Evolutionary conservation across 2,797 vertebrate species (phyloP).

Genomic region (Diplodus sargus): DNA sequence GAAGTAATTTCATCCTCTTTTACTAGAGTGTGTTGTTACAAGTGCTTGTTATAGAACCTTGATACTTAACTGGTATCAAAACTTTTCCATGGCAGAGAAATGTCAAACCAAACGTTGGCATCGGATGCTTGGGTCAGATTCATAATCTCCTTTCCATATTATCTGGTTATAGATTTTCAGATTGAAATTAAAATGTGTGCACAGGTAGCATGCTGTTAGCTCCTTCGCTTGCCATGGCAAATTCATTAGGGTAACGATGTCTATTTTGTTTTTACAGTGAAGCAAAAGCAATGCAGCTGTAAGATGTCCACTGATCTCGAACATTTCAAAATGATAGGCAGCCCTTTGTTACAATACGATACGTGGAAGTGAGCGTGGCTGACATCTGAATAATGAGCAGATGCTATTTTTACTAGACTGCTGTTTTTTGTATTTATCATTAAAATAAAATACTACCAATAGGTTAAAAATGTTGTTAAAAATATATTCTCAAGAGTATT

Average conservation of each 20-base stretch:
- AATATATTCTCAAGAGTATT: neutral
- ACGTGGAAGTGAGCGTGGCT: neutral
- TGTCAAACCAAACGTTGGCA: neutral
- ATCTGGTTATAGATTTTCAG: neutral
- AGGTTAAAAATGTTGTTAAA: neutral
- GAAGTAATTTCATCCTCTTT: neutral
- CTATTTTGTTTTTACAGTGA: neutral
- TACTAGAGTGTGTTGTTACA: neutral
- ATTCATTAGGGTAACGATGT: neutral
- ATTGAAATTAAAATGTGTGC: neutral
- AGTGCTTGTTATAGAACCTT: neutral
- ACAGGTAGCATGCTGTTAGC: neutral
- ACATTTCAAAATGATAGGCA: neutral
- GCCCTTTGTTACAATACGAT: neutral
- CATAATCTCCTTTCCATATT: neutral
- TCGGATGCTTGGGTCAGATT: neutral
- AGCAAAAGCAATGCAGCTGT: neutral
- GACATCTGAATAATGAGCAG: neutral
- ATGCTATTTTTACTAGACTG: neutral
- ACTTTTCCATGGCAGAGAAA: neutral
- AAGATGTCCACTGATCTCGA: neutral
- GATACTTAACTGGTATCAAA: neutral
- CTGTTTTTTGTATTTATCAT: neutral
- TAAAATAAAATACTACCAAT: slow-evolving; percentile 1
- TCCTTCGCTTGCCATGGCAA: neutral